Conservation (phyloP, 2,797 vertebrate genomes). For the Triplophysa yarkandensis region DNA sequence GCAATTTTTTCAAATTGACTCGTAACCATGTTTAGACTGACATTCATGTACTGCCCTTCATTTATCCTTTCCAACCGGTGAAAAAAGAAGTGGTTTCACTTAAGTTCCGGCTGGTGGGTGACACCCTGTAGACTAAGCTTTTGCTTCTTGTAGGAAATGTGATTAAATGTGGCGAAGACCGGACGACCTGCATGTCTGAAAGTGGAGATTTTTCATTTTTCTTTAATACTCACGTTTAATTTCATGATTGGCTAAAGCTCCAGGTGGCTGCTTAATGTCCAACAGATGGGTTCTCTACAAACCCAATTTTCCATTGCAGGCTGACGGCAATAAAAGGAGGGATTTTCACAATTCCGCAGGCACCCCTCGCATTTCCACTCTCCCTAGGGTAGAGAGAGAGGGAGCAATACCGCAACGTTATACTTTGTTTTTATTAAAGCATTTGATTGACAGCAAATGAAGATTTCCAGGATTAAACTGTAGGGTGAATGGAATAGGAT, state of each 20-base stretch:
- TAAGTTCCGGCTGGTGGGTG: constrained; percentile 60
- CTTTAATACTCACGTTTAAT: constrained; percentile 80
- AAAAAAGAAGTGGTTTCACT: constrained; percentile 48
- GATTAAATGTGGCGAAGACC: constrained; percentile 71
- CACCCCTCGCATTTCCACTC: constrained; percentile 78
- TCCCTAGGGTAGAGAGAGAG: constrained; percentile 73
- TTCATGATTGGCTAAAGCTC: constrained; percentile 79
- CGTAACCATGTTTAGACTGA: constrained; percentile 5
- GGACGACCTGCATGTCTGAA: constrained; percentile 46
- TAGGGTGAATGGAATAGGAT: constrained; percentile 78
- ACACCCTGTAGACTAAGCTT: constrained; percentile 66
- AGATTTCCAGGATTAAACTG: constrained; percentile 80
- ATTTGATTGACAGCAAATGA: constrained; percentile 80
- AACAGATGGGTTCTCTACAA: constrained; percentile 78
- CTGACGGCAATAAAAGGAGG: constrained; percentile 81
- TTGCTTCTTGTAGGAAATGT: constrained; percentile 74
- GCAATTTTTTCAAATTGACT: constrained; percentile 4
- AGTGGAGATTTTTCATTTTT: constrained; percentile 67
- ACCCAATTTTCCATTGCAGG: constrained; percentile 80
- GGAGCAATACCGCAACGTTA: constrained; percentile 81
- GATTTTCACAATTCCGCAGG: constrained; percentile 83
- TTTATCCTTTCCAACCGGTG: constrained; percentile 44
- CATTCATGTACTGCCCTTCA: constrained; percentile 61
- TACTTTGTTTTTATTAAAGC: constrained; percentile 85
- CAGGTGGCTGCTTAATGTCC: constrained; percentile 82